Evolutionary conservation across 2,113 vertebrate species (phyloP), one percentile per base, ranked within the genome.

Genomic region (Erinaceus europaeus): DNA sequence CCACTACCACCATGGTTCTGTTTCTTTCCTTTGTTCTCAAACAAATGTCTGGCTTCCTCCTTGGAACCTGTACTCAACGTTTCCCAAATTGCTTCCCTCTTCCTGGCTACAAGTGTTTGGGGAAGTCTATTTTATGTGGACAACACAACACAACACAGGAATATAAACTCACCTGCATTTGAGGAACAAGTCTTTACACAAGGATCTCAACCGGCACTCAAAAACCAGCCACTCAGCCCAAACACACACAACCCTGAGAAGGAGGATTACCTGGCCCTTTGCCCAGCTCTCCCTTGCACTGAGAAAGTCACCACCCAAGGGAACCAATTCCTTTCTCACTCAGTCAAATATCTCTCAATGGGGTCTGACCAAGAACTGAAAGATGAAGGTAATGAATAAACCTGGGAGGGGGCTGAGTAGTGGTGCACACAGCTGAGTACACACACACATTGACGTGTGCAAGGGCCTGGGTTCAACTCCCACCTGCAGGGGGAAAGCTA

Each of bases 221-320:
- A 89, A 79, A 74, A 36, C 65, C 55, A 85, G 50, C 57, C n/a
- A n/a, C n/a, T n/a, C n/a, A 84, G 67, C 34, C 74, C 68, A 52
- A 78, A 64, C 69, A 81, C 75, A 89, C 52, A 64, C 67, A 88
- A 94, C 69, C 46, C 73, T 83, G 23, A 27, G 83, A 67, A 90
- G 59, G 74, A 87, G 46, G 34, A 13, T 13, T 73, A 36, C 9
- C 15, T 83, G 78, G 42, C 23, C 40, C 25, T 88, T 23, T 73
- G 89, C n/a, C 53, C 71, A 90, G 44, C 72, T 11, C 4, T 69
- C 72, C 38, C 36, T 53, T 36, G 69, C 59, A n/a, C 53, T 82
- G 36, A 85, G 42, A 88, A 82, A 46, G 65, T 7, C 53, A 27
- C 44, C 48, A 74, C n/a, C 23, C 32, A 92, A 91, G 68, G 46